Evolutionary conservation across 2,113 vertebrate genomes (phyloP).

Genomic region (Mus spicilegus): DNA sequence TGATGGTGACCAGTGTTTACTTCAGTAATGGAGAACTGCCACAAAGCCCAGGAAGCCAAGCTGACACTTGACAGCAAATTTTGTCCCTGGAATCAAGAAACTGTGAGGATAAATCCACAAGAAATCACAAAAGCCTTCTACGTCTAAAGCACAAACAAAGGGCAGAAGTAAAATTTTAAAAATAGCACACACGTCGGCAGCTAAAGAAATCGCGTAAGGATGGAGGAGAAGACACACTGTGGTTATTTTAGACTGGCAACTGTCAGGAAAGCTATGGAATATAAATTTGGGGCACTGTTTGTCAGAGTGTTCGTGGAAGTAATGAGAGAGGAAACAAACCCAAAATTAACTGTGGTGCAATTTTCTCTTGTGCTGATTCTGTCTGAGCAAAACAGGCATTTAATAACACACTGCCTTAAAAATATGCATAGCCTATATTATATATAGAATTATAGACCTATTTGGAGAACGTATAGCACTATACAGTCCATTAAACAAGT

Average conservation of each 20-base stretch:
- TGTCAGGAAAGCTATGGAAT: neutral
- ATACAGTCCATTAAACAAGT: neutral
- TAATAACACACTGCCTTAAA: constrained; percentile 20
- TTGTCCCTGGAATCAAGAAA: constrained; percentile 35
- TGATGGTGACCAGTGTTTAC: neutral
- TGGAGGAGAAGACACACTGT: neutral
- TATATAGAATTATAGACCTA: neutral
- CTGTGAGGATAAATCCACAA: neutral
- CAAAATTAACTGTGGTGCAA: constrained; percentile 44
- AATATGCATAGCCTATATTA: neutral
- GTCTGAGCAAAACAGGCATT: neutral
- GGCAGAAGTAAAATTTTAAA: neutral
- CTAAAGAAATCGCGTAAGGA: neutral
- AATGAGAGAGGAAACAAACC: constrained; percentile 30
- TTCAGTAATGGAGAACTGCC: neutral
- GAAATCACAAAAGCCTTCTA: constrained; percentile 30
- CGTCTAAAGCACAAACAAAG: constrained; percentile 35
- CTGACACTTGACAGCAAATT: neutral
- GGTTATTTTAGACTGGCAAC: neutral
- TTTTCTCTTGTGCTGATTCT: constrained; percentile 31
- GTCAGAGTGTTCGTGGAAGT: neutral
- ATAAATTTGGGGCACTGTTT: neutral
- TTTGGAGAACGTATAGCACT: neutral
- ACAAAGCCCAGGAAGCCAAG: neutral
- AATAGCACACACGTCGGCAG: constrained; percentile 10